These are phyloP conservation scores for Semnopithecus entellus DNA, from an alignment of 2,113 vertebrate species.

Conservation along the genomic window DNA sequence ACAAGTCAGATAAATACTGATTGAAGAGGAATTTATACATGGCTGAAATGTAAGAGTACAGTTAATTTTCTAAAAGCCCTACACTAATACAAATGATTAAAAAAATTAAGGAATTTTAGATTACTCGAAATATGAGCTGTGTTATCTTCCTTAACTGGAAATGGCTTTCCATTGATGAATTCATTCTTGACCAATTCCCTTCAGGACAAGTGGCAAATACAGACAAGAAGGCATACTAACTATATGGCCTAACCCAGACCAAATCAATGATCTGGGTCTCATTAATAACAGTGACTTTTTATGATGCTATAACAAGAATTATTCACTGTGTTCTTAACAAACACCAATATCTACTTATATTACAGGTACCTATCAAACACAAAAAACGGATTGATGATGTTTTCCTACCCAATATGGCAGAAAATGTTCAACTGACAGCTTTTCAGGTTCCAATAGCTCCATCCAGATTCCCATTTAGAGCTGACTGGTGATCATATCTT, in stretches of 20 bases:
- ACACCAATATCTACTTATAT: neutral
- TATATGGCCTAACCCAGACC: neutral
- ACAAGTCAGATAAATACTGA: neutral
- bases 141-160: conserved; percentile 21
- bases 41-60: neutral
- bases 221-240: neutral
- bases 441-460: conserved; percentile 47
- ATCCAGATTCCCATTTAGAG: conserved; percentile 19
- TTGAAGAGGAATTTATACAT: neutral
- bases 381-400: neutral
- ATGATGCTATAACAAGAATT: neutral
- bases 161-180: neutral
- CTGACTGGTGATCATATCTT: conserved; percentile 13
- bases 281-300: neutral
- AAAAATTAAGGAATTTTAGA: neutral
- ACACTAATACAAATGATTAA: neutral
- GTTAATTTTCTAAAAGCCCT: neutral
- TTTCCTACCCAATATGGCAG: conserved; percentile 39
- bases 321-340: neutral
- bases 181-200: neutral
- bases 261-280: neutral
- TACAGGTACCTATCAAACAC: conserved; percentile 76
- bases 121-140: neutral
- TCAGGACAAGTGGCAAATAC: neutral
- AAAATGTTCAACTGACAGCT: conserved; percentile 50